phyloP scores from a whole-genome alignment of 2,113 vertebrate genomes.

The Caracal caracal region DNA sequence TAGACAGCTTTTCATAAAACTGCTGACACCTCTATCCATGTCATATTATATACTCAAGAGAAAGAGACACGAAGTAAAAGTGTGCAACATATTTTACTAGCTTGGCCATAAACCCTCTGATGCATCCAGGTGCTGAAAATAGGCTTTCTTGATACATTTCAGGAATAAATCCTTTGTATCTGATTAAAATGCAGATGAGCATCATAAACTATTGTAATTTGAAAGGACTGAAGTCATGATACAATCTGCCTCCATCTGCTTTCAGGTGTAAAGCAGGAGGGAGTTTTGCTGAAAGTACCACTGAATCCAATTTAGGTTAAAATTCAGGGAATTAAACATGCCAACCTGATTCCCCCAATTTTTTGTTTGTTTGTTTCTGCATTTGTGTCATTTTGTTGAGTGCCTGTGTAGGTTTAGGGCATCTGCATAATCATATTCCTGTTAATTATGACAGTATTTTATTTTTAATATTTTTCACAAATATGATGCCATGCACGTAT shows the following conservation, averaged over 20 bases:
- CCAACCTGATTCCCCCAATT: background rate
- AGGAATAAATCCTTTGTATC: conserved; percentile 80
- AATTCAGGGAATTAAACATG: conserved; percentile 54
- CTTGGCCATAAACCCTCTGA: conserved; percentile 77
- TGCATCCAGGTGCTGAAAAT: conserved; percentile 78
- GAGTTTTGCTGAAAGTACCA: conserved; percentile 66
- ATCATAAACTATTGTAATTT: conserved; percentile 83
- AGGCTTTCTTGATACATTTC: conserved; percentile 75
- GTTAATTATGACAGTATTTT: conserved; percentile 16
- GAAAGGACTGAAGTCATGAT: conserved; percentile 78
- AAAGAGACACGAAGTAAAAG: conserved; percentile 70
- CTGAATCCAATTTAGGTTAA: conserved; percentile 71
- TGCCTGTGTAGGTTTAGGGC: background rate
- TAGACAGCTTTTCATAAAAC: conserved; percentile 68
- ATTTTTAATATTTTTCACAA: background rate
- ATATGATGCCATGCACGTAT: background rate
- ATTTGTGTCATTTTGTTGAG: conserved; percentile 37
- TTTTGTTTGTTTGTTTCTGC: background rate
- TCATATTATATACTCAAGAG: conserved; percentile 46
- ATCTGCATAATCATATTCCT: conserved; percentile 37
- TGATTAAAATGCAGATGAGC: conserved; percentile 85
- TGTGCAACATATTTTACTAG: conserved; percentile 74
- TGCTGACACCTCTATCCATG: background rate
- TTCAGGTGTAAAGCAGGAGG: conserved; percentile 77
- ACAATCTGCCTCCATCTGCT: conserved; percentile 82